A percentile compares a stretch with the other conserved stretches of the same genome.
Evolutionary conservation across 1,140 invertebrate species (phyloP).

Genomic region (Hetaerina americana): DNA sequence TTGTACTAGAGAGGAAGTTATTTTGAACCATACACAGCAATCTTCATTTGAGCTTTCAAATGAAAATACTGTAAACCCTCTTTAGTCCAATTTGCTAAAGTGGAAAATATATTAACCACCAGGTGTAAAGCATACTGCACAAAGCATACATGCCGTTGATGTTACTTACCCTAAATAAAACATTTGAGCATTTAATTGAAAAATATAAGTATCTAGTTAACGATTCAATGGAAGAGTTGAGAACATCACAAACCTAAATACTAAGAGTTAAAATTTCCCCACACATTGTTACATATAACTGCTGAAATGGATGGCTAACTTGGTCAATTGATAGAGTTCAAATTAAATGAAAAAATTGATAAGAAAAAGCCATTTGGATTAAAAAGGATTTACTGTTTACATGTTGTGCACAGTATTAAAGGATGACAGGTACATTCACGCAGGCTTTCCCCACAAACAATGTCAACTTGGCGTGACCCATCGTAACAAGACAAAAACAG

Average conservation of each 20-base stretch:
- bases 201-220: no score
- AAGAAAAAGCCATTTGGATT: not conserved
- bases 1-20: not conserved
- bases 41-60: not conserved
- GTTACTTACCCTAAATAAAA: no score
- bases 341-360: no score
- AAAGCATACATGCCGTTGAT: no score
- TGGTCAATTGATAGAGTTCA: no score
- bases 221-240: no score
- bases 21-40: not conserved
- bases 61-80: not conserved
- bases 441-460: not conserved
- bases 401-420: not conserved
- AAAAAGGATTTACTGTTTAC: not conserved
- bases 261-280: no score
- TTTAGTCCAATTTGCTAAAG: not conserved
- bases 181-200: no score
- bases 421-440: not conserved
- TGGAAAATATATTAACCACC: not conserved
- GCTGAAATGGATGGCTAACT: no score
- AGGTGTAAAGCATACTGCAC: no score
- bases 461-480: not conserved
- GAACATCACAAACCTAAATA: no score
- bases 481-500: not conserved
- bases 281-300: no score